Evolutionary conservation across 1,140 invertebrate species (phyloP), one percentile per base, ranked within the genome.

Genomic region (Caerostris extrusa): DNA sequence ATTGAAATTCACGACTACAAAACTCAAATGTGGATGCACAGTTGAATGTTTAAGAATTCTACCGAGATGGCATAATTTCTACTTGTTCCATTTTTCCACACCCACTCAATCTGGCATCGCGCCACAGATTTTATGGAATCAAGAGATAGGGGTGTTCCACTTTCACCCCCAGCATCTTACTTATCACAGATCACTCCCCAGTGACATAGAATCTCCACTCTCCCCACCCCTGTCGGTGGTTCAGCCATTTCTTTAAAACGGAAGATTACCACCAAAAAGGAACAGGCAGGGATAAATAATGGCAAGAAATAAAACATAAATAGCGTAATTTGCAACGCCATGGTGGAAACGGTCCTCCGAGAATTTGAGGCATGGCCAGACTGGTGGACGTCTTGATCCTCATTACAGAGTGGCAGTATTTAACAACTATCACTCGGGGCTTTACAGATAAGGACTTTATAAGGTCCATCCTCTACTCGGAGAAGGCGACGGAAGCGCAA

Each of bases 211-310:
- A 57, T 19, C 10, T 56, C 83, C 56, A 5, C 81, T n/a, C n/a
- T n/a, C 56, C 10, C 12, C 7, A 17, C 58, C 10, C 64, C 55
- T 17, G 67, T 69, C 71, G 55, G 7, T 56, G 53, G 55, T 10
- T 12, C 55, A 55, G 69, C 61, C 90, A 91, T 92, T 92, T 67
- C 90, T 83, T 67, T 92, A 85, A 92, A 92, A 85, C 90, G 81
- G 19, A 61, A 56, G 77, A 85, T 81, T 34, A n/a, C 34, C 34
- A 34, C 81, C 56, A 82, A 71, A 17, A 82, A 85, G n/a, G 12
- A 67, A 67, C 64, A n/a, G n/a, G 12, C n/a, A 17, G 5, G 34
- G 85, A 87, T 87, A 87, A 87, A 67, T 50, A 87, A 87, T 61
- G 58, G 34, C 8, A 12, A 8, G 56, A 71, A 56, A 77, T 77